A percentile compares a stretch with the other conserved stretches of the same genome.
Evolutionary conservation across 1,140 invertebrate species (phyloP).

Genomic region (Lethrus apterus): DNA sequence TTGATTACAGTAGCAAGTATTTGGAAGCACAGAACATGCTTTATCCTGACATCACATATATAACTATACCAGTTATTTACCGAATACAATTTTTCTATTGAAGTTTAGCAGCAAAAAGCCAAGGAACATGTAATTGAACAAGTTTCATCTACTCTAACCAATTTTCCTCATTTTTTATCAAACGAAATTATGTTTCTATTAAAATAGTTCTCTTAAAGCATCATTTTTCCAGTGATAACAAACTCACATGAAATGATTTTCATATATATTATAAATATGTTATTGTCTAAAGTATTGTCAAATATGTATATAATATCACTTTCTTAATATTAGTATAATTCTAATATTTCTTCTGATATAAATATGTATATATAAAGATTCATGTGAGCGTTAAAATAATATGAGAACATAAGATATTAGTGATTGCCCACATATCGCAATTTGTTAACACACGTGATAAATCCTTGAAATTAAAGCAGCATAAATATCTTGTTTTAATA

Average conservation of each 20-base stretch:
- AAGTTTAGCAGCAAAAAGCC: too few relatives aligned
- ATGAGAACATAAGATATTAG: too few relatives aligned
- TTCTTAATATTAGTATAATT: not conserved
- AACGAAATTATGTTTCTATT: constrained; percentile 2
- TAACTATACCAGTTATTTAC: too few relatives aligned
- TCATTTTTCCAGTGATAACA: not conserved
- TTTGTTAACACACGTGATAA: too few relatives aligned
- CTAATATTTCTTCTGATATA: too few relatives aligned
- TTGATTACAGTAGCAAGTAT: constrained; percentile 3
- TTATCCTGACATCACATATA: too few relatives aligned
- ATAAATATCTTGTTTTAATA: too few relatives aligned
- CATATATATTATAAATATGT: not conserved
- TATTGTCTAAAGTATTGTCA: not conserved
- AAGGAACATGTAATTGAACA: constrained; percentile 12
- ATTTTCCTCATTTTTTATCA: not conserved
- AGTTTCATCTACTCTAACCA: not conserved
- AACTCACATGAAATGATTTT: not conserved
- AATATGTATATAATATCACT: constrained; percentile 1
- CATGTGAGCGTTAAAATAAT: not conserved
- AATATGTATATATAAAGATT: too few relatives aligned
- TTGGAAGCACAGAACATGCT: constrained; percentile 9
- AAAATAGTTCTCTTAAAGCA: constrained; percentile 3
- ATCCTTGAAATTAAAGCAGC: too few relatives aligned
- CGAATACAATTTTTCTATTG: too few relatives aligned
- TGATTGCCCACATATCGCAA: not conserved